A percentile compares a stretch with the other conserved stretches of the same genome.
Conservation (phyloP, 1,140 invertebrate genomes). For the Zophobas morio region DNA sequence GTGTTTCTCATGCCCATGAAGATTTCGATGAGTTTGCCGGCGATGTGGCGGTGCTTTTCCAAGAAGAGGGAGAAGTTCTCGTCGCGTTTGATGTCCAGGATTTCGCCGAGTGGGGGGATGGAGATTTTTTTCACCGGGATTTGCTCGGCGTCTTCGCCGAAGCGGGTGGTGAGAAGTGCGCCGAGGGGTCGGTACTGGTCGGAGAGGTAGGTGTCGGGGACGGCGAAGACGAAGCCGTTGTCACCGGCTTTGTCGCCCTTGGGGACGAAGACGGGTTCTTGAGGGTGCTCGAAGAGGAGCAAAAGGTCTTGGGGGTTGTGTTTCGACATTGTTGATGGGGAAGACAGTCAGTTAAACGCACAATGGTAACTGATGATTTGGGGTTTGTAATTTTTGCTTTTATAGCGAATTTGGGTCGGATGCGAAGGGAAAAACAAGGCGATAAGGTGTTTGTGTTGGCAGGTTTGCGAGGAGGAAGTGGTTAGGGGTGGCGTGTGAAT, state of each 20-base stretch:
- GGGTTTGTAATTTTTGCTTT: neutral
- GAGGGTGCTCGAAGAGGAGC: slow-evolving; percentile 68
- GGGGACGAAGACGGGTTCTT: slow-evolving; percentile 67
- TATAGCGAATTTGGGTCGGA: slow-evolving; percentile 6
- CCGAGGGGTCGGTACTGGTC: slow-evolving; percentile 75
- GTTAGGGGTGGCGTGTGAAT: neutral
- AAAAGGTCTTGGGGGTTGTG: slow-evolving; percentile 54
- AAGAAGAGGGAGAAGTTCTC: slow-evolving; percentile 83
- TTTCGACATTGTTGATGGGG: neutral
- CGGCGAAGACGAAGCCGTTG: slow-evolving; percentile 49
- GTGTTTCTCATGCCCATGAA: slow-evolving; percentile 80
- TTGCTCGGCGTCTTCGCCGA: slow-evolving; percentile 69
- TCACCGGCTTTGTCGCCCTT: slow-evolving; percentile 48
- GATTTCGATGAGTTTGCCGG: slow-evolving; percentile 78
- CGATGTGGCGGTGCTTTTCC: slow-evolving; percentile 77
- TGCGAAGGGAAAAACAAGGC: slow-evolving; percentile 6
- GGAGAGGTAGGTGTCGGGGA: slow-evolving; percentile 56
- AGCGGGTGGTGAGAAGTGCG: slow-evolving; percentile 70
- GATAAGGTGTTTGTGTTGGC: slow-evolving; percentile 23
- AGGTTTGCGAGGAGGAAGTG: neutral
- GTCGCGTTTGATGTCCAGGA: slow-evolving; percentile 75
- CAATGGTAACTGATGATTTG: slow-evolving; percentile 4
- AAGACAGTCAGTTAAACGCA: neutral
- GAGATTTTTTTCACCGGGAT: slow-evolving; percentile 76
- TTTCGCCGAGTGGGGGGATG: slow-evolving; percentile 77